These are phyloP conservation scores for Oncorhynchus mykiss DNA, from an alignment of 2,113 vertebrate genomes.

Conservation along the genomic window DNA sequence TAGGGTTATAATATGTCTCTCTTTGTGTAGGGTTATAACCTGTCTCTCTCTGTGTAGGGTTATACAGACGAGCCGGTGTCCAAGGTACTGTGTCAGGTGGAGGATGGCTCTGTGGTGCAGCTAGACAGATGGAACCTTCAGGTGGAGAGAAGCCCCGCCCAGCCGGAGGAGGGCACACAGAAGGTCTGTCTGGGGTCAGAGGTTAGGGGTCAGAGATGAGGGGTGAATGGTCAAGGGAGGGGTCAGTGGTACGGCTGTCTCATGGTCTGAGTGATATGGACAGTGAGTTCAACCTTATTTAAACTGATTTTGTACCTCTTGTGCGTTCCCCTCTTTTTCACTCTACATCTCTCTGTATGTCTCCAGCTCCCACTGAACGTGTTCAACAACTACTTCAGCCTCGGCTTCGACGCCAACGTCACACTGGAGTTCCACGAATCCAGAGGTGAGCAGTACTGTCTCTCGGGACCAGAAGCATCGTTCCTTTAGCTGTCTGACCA, in stretches of 20 bases:
- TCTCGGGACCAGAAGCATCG: too few relatives aligned
- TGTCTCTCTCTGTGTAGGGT: slow-evolving; percentile 72
- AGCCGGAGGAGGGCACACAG: slow-evolving; percentile 87
- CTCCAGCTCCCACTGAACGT: slow-evolving; percentile 92
- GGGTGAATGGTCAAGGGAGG: not conserved
- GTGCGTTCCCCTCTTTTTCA: not conserved
- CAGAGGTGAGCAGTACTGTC: slow-evolving; percentile 74
- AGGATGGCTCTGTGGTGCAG: slow-evolving; percentile 95
- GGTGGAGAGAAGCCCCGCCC: slow-evolving; percentile 77
- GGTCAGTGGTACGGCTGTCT: not conserved
- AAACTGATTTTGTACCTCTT: not conserved
- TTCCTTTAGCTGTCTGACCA: not conserved
- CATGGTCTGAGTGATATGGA: too few relatives aligned
- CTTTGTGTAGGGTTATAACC: not conserved
- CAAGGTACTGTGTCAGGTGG: slow-evolving; percentile 95
- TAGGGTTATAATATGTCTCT: not conserved
- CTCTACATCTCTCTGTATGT: slow-evolving; percentile 5
- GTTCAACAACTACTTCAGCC: slow-evolving; percentile 99
- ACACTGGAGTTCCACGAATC: slow-evolving; percentile 98
- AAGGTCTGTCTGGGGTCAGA: slow-evolving; percentile 46
- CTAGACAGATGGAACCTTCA: slow-evolving; percentile 95
- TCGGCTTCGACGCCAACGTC: slow-evolving; percentile 96
- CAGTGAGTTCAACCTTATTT: not conserved
- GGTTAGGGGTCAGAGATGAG: not conserved
- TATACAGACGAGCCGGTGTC: slow-evolving; percentile 97